A percentile compares a stretch with the other conserved stretches of the same genome.
These are phyloP conservation scores for Hydra vulgaris DNA, from an alignment of 30 jellyfish, hydroid and myxozoan genomes.

Conservation along the genomic window DNA sequence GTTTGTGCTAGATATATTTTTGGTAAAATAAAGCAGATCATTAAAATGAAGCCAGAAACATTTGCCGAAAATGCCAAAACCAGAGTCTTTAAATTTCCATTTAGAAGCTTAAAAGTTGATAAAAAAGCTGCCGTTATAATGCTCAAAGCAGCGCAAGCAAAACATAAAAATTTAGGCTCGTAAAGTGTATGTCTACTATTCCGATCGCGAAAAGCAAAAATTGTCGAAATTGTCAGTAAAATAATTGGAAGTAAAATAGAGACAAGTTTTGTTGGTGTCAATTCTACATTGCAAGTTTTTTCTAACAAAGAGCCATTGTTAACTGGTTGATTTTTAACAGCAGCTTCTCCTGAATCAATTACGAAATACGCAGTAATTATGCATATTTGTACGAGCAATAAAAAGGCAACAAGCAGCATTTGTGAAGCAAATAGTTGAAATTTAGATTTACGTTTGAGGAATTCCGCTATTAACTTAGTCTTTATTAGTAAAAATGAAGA, in stretches of 20 bases:
- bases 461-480: conserved; percentile 25
- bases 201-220: conserved; percentile 66
- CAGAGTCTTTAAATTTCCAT: conserved; percentile 53
- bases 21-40: conserved; percentile 71
- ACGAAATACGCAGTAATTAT: conserved; percentile 41
- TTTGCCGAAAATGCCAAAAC: conserved; percentile 80
- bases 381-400: conserved; percentile 34
- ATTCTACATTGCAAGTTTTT: conserved; percentile 44
- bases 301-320: conserved; percentile 10
- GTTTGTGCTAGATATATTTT: conserved; percentile 30
- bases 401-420: conserved; percentile 21
- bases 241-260: conserved; percentile 58
- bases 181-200: conserved; percentile 54
- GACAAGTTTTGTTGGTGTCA: conserved; percentile 46
- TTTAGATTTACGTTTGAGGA: conserved; percentile 20
- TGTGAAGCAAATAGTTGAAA: conserved; percentile 20
- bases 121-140: conserved; percentile 72
- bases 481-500: conserved; percentile 39
- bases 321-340: background rate
- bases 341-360: background rate
- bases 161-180: conserved; percentile 79
- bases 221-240: conserved; percentile 39
- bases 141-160: conserved; percentile 55
- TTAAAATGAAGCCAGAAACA: conserved; percentile 58
- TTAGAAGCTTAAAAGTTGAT: conserved; percentile 70